Evolutionary conservation across 2,113 vertebrate species (phyloP).

Genomic region (Thomomys bottae): DNA sequence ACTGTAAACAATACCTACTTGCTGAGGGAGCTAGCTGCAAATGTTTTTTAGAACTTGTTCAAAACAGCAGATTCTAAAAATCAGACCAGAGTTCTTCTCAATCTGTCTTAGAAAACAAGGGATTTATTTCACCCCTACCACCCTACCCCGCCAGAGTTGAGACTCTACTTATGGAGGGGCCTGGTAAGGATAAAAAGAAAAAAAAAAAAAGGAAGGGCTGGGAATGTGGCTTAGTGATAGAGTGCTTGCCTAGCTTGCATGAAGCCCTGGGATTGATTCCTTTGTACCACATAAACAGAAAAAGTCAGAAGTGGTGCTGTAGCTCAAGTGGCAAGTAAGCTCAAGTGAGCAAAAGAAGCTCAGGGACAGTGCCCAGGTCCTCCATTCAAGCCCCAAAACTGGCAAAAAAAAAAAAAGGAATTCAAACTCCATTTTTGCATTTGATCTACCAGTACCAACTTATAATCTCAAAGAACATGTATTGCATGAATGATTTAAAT

Average conservation of each 20-base stretch:
- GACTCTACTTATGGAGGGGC: background rate
- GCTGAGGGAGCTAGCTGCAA: constrained; percentile 1
- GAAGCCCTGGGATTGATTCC: too few relatives aligned
- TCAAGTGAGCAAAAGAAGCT: too few relatives aligned
- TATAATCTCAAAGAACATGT: background rate
- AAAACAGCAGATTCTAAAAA: background rate
- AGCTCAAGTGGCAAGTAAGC: too few relatives aligned
- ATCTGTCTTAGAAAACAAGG: background rate
- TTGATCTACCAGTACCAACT: constrained; percentile 8
- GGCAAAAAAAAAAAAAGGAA: background rate
- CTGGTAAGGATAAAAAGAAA: background rate
- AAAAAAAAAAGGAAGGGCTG: background rate
- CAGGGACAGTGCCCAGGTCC: too few relatives aligned
- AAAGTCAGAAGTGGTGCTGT: too few relatives aligned
- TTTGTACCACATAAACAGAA: too few relatives aligned
- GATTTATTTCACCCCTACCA: background rate
- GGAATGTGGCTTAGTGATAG: too few relatives aligned
- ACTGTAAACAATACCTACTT: background rate
- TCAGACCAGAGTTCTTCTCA: background rate
- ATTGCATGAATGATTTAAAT: constrained; percentile 33
- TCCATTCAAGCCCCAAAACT: too few relatives aligned
- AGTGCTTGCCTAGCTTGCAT: too few relatives aligned
- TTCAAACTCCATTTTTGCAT: constrained; percentile 46
- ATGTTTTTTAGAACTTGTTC: constrained; percentile 37
- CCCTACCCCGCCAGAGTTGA: background rate